Evolutionary conservation across 2,113 vertebrate genomes (phyloP), one percentile per base, ranked within the genome.

Genomic region (Brachyistius frenatus): DNA sequence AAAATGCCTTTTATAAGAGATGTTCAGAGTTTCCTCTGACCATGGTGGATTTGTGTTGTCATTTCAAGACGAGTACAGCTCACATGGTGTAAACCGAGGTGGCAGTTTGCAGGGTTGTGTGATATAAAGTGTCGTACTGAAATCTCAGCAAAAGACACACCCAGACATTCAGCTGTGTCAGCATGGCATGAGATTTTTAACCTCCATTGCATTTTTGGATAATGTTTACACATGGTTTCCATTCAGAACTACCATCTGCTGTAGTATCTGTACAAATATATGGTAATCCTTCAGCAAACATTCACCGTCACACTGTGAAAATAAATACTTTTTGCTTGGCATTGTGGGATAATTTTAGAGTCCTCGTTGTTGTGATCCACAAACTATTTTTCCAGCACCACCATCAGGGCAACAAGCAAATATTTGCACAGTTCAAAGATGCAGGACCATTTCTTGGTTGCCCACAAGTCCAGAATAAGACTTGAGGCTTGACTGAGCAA

Each of bases 171-270:
- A 33, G 47, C 77, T 23, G 44, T 53, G 73, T 83, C 73, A 87
- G 76, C 66, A 68, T 15, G 49, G 72, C 64, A 33, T 9, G 31
- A 72, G 46, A 73, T 61, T 39, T 63, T 49, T n/a, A 58, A 54
- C 11, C 67, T 76, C 35, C 39, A 23, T 66, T 49, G 7, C 15
- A 76, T 78, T 72, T 54, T 56, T 52, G 63, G 65, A 33, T 56
- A 57, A 66, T 53, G 66, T 84, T 77, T 82, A 64, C 62, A 11
- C 65, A 56, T 78, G 84, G 77, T 85, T 78, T 49, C n/a, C 6
- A 14, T 81, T 87, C 85, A 82, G 74, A 81, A 61, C 16, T 2
- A 39, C 82, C 86, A 87, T 87, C 85, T 91, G 80, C 58, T 74
- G 47, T 41, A 36, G 10, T 80, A 68, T 84, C 64, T 71, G 65